Evolutionary conservation across 2,113 vertebrate species (phyloP).

Genomic region (Phrynosoma platyrhinos): DNA sequence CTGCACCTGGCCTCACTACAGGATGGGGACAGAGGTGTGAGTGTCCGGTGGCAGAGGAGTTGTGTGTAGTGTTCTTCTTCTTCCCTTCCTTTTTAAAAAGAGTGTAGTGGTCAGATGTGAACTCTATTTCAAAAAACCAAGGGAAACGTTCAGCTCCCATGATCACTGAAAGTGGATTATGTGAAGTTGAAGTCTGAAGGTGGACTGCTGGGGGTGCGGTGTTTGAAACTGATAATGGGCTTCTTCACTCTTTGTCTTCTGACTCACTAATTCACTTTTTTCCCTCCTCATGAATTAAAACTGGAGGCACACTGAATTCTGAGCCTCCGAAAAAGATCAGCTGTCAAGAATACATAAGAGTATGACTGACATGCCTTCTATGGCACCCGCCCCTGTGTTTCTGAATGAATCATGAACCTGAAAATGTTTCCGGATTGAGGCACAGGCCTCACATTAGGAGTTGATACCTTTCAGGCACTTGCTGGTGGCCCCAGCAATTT

Average conservation of each 20-base stretch:
- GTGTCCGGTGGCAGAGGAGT: too few species aligned
- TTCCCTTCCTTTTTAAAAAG: neutral
- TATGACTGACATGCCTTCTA: neutral
- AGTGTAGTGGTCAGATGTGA: too few species aligned
- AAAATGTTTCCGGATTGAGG: neutral
- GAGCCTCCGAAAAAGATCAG: neutral
- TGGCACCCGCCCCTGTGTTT: neutral
- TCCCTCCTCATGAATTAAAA: neutral
- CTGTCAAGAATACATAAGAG: neutral
- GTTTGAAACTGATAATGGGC: neutral
- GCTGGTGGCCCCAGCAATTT: neutral
- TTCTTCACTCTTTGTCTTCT: constrained; percentile 6
- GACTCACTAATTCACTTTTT: neutral
- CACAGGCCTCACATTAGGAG: neutral
- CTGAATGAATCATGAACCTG: constrained; percentile 1
- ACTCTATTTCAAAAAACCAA: neutral
- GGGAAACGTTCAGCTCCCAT: neutral
- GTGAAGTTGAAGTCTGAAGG: neutral
- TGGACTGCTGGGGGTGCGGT: too few species aligned
- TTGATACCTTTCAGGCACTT: neutral
- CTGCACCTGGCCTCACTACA: too few species aligned
- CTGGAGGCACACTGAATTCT: neutral
- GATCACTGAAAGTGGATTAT: neutral
- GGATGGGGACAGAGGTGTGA: too few species aligned
- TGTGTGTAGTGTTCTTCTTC: neutral